Conservation (phyloP, 2,888 invertebrate species). For the Drosophila suboccidentalis region DNA sequence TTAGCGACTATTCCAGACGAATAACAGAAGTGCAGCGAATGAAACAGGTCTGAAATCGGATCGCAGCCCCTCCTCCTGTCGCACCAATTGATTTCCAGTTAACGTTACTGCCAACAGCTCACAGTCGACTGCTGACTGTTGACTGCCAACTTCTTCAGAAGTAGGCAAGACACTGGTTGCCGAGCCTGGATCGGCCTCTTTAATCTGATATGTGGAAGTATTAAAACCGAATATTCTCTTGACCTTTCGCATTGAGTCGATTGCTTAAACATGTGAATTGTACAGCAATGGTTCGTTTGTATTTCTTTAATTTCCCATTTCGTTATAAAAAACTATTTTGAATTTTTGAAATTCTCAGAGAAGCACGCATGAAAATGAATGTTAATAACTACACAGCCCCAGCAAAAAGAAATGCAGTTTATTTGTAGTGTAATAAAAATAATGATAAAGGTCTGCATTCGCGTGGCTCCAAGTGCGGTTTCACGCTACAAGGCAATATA, state of each 20-base stretch:
- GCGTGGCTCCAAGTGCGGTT: conserved; percentile 11
- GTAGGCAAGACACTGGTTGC: not conserved
- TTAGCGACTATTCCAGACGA: conserved; percentile 69
- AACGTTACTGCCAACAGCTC: conserved; percentile 16
- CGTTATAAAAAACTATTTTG: conserved; percentile 1
- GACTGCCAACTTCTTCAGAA: conserved; percentile 1
- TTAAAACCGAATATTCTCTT: conserved; percentile 11
- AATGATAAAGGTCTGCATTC: conserved; percentile 24
- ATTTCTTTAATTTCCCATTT: conserved; percentile 23
- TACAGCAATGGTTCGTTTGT: conserved; percentile 20
- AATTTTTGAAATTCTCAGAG: conserved; percentile 9
- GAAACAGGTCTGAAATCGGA: conserved; percentile 53
- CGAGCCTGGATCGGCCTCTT: not conserved
- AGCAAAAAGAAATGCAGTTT: conserved; percentile 20
- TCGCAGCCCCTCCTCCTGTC: conserved; percentile 30
- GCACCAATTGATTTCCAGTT: conserved; percentile 52
- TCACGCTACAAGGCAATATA: conserved; percentile 17
- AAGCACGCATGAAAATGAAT: conserved; percentile 36
- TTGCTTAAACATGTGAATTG: not conserved
- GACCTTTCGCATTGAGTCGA: conserved; percentile 29
- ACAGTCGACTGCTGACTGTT: conserved; percentile 1
- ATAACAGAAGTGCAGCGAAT: conserved; percentile 42
- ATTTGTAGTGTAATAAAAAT: conserved; percentile 1
- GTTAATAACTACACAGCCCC: conserved; percentile 18
- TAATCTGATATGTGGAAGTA: not conserved